phyloP scores from a whole-genome alignment of 2,888 invertebrate species.

The Phania funesta region DNA sequence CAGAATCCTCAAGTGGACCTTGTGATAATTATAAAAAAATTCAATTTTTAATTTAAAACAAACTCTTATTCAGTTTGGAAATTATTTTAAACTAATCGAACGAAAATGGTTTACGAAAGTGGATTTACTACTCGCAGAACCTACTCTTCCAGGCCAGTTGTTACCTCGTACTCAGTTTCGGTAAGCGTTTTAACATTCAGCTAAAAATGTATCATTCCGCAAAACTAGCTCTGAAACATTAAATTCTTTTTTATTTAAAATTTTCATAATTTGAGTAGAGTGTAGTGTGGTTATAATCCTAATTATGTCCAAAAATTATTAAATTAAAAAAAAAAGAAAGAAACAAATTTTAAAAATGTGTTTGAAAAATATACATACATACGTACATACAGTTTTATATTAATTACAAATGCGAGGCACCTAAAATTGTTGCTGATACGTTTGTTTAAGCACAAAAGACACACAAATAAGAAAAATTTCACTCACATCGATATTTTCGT shows the following conservation, averaged over 20 bases:
- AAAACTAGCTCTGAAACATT: constrained; percentile 41
- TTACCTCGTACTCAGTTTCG: constrained; percentile 89
- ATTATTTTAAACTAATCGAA: constrained; percentile 66
- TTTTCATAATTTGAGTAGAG: constrained; percentile 32
- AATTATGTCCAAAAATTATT: background rate
- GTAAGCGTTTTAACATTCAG: constrained; percentile 82
- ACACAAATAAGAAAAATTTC: constrained; percentile 19
- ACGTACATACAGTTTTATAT: too few species aligned
- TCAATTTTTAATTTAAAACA: constrained; percentile 14
- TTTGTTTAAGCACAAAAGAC: background rate
- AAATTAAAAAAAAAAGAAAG: too few species aligned
- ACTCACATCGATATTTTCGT: constrained; percentile 33
- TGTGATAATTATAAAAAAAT: constrained; percentile 67
- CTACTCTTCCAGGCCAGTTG: constrained; percentile 85
- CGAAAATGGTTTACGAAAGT: constrained; percentile 94
- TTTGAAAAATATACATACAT: constrained; percentile 4
- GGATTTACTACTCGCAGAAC: constrained; percentile 94
- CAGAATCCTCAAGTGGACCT: constrained; percentile 38
- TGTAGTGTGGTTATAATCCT: constrained; percentile 61
- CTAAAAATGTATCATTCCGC: constrained; percentile 17
- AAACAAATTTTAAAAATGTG: too few species aligned
- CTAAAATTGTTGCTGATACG: too few species aligned
- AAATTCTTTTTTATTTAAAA: background rate
- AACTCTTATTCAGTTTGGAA: constrained; percentile 16
- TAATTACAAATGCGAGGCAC: background rate